These are phyloP conservation scores for Myiotriccus ornatus DNA, from an alignment of 2,797 vertebrate genomes.

Conservation along the genomic window DNA sequence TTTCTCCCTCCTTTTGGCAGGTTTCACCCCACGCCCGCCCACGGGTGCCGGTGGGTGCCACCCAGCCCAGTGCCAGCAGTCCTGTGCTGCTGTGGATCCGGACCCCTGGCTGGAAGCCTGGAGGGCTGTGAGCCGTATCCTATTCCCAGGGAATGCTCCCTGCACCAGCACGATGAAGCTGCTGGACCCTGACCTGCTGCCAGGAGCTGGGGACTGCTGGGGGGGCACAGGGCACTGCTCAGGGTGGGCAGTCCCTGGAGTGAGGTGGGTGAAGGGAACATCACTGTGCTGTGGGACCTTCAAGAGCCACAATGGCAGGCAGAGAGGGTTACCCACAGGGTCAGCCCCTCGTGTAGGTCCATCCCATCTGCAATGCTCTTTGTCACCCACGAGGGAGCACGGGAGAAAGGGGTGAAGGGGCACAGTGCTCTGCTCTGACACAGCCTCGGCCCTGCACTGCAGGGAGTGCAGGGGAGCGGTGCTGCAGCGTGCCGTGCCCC, in stretches of 20 bases:
- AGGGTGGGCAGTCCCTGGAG: rapidly evolving
- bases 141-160: not conserved
- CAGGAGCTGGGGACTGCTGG: not conserved
- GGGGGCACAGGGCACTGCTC: not conserved
- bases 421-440: rapidly evolving
- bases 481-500: rapidly evolving
- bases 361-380: not conserved
- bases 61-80: not conserved
- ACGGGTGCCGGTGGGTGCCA: not conserved
- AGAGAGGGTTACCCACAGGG: not conserved
- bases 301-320: rapidly evolving
- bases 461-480: not conserved
- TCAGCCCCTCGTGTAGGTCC: not conserved
- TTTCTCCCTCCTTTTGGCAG: not conserved
- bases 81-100: rapidly evolving
- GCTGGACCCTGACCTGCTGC: rapidly evolving
- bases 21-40: not conserved
- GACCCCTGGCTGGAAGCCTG: rapidly evolving
- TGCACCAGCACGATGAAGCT: rapidly evolving
- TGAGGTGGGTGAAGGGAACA: rapidly evolving
- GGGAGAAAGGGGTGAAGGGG: not conserved
- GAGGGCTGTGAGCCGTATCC: not conserved
- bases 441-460: not conserved
- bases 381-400: rapidly evolving
- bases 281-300: rapidly evolving